phyloP scores from a whole-genome alignment of 2,888 invertebrate species.

The Epistrophe eligans region DNA sequence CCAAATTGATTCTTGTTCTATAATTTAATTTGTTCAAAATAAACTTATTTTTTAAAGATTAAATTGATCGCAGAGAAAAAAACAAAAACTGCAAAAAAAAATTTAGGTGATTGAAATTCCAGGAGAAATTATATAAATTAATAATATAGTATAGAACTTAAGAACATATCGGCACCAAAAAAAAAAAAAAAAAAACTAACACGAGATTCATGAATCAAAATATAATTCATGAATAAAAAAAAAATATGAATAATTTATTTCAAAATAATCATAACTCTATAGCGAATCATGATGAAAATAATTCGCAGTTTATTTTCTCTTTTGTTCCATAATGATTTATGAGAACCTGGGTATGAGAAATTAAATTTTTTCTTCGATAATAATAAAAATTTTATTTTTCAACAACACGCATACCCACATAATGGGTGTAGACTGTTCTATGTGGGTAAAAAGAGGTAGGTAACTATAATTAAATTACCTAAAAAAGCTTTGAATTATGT shows the following conservation, averaged over 20 bases:
- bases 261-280: slow-evolving; percentile 11
- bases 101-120: not conserved
- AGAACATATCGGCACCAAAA: too few relatives aligned
- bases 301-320: slow-evolving; percentile 18
- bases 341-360: not conserved
- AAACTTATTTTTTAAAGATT: too few relatives aligned
- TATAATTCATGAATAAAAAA: not conserved
- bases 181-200: not conserved
- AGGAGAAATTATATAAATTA: not conserved
- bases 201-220: slow-evolving; percentile 15
- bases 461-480: not conserved
- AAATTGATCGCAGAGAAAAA: too few relatives aligned
- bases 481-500: not conserved
- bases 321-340: slow-evolving; percentile 10
- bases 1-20: too few relatives aligned
- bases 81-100: not conserved
- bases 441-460: not conserved
- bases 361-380: slow-evolving; percentile 4
- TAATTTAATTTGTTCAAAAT: too few relatives aligned
- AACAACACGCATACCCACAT: slow-evolving; percentile 14
- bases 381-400: not conserved
- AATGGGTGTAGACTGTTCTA: too few relatives aligned
- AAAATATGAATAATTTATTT: slow-evolving; percentile 18
- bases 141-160: not conserved
- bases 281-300: slow-evolving; percentile 12